Percentiles rank a stretch among this genome's conserved stretches.
These are phyloP conservation scores for Tupaia tana DNA, from an alignment of 2,113 vertebrate genomes.

Conservation along the genomic window DNA sequence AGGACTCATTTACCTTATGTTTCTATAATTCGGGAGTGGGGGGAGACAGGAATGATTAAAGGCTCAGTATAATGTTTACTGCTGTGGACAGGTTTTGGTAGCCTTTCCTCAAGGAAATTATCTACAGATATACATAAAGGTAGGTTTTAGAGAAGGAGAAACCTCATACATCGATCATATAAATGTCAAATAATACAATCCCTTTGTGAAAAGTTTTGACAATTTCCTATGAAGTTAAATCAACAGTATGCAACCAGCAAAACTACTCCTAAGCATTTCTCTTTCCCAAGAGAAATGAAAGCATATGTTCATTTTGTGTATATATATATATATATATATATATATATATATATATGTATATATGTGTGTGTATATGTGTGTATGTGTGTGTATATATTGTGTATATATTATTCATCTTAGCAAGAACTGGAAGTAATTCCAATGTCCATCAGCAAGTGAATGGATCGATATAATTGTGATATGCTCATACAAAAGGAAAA, in stretches of 20 bases:
- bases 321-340: no score
- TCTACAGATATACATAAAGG: not conserved
- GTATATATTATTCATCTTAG: not conserved
- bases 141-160: not conserved
- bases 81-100: not conserved
- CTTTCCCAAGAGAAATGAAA: not conserved
- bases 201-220: not conserved
- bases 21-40: not conserved
- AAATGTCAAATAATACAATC: not conserved
- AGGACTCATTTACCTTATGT: not conserved
- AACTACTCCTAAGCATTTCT: not conserved
- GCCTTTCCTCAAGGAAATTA: not conserved
- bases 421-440: slow-evolving; percentile 25
- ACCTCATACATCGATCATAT: not conserved
- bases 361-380: no score
- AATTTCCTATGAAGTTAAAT: not conserved
- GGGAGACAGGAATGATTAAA: not conserved
- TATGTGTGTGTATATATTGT: no score
- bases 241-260: not conserved
- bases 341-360: no score
- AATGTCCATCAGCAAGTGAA: not conserved
- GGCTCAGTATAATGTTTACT: not conserved
- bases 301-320: not conserved
- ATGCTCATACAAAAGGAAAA: not conserved
- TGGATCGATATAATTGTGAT: not conserved